Evolutionary conservation across 2,113 vertebrate genomes (phyloP), one percentile per base, ranked within the genome.

Genomic region (Eptesicus fuscus): DNA sequence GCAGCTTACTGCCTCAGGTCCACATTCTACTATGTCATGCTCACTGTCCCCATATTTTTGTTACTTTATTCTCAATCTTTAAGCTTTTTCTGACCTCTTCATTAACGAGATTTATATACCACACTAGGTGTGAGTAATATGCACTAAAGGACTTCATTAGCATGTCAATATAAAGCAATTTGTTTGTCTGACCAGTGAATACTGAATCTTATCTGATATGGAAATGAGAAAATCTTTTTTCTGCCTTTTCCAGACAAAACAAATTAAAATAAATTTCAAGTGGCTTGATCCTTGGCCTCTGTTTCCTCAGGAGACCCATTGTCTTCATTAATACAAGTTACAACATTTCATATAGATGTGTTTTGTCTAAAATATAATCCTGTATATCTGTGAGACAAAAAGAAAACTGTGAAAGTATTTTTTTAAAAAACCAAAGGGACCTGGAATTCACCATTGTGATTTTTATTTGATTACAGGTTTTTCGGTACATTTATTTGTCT

Each of bases 91-190:
- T 93, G n/a, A 59, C 17, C 30, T 95, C 73, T 95, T 95, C 74
- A 82, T 94, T 95, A 96, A 30, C 30, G 84, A 77, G 88, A 95
- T 93, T 94, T 96, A 92, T 93, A 69, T 73, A 89, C 91, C 59
- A 83, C n/a, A 47, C 87, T 69, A 93, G 44, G 88, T 87, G 16
- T 91, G 93, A 89, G 83, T 77, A 92, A 93, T 92, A 77, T 23
- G 82, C 86, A 82, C 90, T 61, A 35, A 96, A 96, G 47, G 70
- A 23, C 84, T 74, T 95, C 86, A 96, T 95, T 96, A 97, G 71
- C 84, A 90, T 96, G 92, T 90, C 90, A 92, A 78, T 94, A 84
- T 94, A 94, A 93, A 88, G 53, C 79, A 74, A 93, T 95, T 95
- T 95, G 93, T 95, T 92, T 95, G 69, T 95, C 40, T 91, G 94